Evolutionary conservation across 1,140 invertebrate genomes (phyloP).

Genomic region (Aphelenchoides besseyi): DNA sequence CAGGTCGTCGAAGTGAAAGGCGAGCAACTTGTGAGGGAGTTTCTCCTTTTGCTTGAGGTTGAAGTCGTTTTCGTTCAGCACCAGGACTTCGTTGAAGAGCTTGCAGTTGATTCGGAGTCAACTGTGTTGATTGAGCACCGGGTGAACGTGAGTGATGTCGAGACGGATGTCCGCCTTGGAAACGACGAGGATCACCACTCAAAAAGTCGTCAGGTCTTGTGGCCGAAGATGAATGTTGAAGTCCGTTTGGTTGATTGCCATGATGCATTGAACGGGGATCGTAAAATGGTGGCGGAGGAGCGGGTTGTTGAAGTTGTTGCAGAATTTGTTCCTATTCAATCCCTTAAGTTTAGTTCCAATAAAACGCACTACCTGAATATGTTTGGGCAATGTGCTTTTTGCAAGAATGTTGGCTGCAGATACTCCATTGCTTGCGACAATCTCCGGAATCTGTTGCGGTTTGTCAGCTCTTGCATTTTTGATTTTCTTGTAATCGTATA

Average conservation of each 20-base stretch:
- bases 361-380: no score
- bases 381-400: slow-evolving; percentile 1
- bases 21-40: slow-evolving; percentile 38
- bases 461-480: slow-evolving; percentile 39
- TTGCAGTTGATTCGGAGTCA: slow-evolving; percentile 18
- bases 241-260: not conserved
- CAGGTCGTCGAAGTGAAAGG: not conserved
- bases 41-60: slow-evolving; percentile 56
- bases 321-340: slow-evolving; percentile 19
- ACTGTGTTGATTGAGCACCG: slow-evolving; percentile 27
- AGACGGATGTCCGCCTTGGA: slow-evolving; percentile 1
- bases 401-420: not conserved
- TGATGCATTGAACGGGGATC: slow-evolving; percentile 19
- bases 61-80: slow-evolving; percentile 31
- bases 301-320: slow-evolving; percentile 5
- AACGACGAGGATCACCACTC: not conserved
- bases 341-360: no score
- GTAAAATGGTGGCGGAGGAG: slow-evolving; percentile 13
- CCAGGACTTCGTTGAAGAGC: not conserved
- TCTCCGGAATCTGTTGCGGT: slow-evolving; percentile 16
- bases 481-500: slow-evolving; percentile 60
- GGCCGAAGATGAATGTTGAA: not conserved
- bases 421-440: not conserved
- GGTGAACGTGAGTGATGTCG: slow-evolving; percentile 11
- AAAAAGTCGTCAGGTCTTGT: slow-evolving; percentile 11